Conservation (phyloP, 1,140 invertebrate genomes). For the Brevipalpus yothersi region DNA sequence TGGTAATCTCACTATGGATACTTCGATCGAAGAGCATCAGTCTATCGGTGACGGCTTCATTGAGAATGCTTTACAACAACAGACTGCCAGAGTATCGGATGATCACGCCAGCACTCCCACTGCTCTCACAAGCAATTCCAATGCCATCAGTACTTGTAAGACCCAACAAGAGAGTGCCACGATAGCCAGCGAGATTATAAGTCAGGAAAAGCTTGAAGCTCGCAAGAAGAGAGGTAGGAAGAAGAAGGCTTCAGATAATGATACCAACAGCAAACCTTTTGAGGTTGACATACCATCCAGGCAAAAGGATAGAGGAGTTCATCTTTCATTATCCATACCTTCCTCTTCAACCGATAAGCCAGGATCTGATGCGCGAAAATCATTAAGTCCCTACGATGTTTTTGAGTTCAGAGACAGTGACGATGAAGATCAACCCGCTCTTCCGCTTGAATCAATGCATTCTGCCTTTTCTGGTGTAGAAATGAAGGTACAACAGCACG, state of each 20-base stretch:
- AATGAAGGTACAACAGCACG: not conserved
- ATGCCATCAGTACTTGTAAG: too few relatives aligned
- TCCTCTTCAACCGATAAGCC: not conserved
- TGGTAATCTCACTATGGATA: too few relatives aligned
- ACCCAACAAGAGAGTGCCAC: too few relatives aligned
- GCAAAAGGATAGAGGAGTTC: constrained; percentile 1
- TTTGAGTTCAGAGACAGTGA: constrained; percentile 15
- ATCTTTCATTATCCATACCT: not conserved
- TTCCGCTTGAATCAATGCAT: not conserved
- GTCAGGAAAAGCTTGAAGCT: constrained; percentile 5
- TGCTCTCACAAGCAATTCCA: too few relatives aligned
- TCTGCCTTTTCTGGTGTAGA: not conserved
- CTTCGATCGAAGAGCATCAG: too few relatives aligned
- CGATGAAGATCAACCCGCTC: constrained; percentile 8
- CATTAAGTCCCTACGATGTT: constrained; percentile 12
- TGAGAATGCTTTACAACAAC: too few relatives aligned
- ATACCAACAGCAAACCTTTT: not conserved
- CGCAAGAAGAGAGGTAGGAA: constrained; percentile 11
- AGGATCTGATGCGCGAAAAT: not conserved
- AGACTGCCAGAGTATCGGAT: too few relatives aligned
- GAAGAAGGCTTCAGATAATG: constrained; percentile 12
- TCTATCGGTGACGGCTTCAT: too few relatives aligned
- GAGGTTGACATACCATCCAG: not conserved
- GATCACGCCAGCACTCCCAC: too few relatives aligned
- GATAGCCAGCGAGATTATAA: not conserved